phyloP scores from a whole-genome alignment of 2,888 invertebrate species.

The Andrena dorsata region DNA sequence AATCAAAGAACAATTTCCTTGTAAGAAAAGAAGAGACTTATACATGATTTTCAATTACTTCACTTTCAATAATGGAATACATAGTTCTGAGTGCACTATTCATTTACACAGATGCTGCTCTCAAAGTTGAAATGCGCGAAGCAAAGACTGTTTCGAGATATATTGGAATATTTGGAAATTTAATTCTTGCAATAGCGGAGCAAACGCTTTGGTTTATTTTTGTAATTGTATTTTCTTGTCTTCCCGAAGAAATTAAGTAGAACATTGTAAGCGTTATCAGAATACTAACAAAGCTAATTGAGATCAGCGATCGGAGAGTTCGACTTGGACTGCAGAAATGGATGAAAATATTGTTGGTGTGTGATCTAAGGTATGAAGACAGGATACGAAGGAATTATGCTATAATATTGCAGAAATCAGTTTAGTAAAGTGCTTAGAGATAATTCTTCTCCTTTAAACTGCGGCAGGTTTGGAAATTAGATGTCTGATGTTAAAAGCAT shows the following conservation, averaged over 20 bases:
- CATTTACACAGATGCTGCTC: slow-evolving; percentile 36
- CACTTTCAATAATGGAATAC: slow-evolving; percentile 23
- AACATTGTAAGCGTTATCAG: slow-evolving; percentile 26
- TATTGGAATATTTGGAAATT: slow-evolving; percentile 26
- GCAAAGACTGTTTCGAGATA: slow-evolving; percentile 17
- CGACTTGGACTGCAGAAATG: slow-evolving; percentile 62
- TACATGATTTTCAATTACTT: slow-evolving; percentile 30
- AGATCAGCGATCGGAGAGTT: slow-evolving; percentile 62
- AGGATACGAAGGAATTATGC: slow-evolving; percentile 45
- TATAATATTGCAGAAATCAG: slow-evolving; percentile 35
- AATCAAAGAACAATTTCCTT: slow-evolving; percentile 18
- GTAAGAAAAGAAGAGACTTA: slow-evolving; percentile 21
- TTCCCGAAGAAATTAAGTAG: slow-evolving; percentile 36
- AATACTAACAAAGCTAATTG: slow-evolving; percentile 64
- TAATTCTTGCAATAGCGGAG: slow-evolving; percentile 17
- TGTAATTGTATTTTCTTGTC: slow-evolving; percentile 14
- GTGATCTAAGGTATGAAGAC: slow-evolving; percentile 63
- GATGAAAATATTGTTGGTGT: slow-evolving; percentile 57
- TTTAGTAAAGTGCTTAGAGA: slow-evolving; percentile 17
- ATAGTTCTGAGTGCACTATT: slow-evolving; percentile 19
- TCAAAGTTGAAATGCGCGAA: slow-evolving; percentile 22
- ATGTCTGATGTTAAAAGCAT: not conserved
- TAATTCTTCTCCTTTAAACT: not conserved
- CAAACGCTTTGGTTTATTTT: slow-evolving; percentile 32
- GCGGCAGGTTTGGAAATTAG: slow-evolving; percentile 12